Percentiles rank a stretch among this genome's conserved stretches.
phyloP scores from a whole-genome alignment of 2,113 vertebrate species.

The Leiothrix lutea region DNA sequence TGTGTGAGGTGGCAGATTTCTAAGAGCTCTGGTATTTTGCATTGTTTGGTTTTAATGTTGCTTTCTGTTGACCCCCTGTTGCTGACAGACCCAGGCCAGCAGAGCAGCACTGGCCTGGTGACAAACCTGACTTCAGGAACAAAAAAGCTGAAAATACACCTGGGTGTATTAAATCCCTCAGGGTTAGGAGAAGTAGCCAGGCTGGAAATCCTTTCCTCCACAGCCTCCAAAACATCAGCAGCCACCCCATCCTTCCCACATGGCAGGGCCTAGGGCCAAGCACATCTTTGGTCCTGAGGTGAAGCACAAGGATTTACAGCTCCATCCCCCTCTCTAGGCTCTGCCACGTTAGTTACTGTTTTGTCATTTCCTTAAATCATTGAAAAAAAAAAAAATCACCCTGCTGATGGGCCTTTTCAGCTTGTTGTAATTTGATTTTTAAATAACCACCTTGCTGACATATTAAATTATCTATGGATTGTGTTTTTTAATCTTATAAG shows the following conservation, averaged over 20 bases:
- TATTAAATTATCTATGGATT: background rate
- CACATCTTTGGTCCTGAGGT: background rate
- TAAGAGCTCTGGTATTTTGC: background rate
- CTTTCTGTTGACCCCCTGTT: background rate
- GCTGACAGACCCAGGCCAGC: background rate
- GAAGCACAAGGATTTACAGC: background rate
- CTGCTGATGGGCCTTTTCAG: background rate
- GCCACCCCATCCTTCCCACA: background rate
- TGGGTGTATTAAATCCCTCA: background rate
- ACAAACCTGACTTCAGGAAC: background rate
- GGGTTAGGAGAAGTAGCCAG: background rate
- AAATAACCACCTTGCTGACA: background rate
- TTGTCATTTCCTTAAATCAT: background rate
- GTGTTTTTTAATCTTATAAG: conserved; percentile 4
- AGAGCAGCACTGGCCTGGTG: background rate
- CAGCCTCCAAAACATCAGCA: background rate
- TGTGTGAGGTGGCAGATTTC: background rate
- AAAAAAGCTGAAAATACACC: too few species aligned
- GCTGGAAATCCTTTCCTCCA: background rate
- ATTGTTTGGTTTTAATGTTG: background rate
- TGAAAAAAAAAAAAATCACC: background rate
- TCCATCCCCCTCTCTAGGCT: background rate
- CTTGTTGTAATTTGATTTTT: background rate
- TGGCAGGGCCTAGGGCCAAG: background rate
- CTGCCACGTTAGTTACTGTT: background rate